Base-by-base conservation (phyloP, 2,113 vertebrate genomes). In the Dicerorhinus sumatrensis region DNA sequence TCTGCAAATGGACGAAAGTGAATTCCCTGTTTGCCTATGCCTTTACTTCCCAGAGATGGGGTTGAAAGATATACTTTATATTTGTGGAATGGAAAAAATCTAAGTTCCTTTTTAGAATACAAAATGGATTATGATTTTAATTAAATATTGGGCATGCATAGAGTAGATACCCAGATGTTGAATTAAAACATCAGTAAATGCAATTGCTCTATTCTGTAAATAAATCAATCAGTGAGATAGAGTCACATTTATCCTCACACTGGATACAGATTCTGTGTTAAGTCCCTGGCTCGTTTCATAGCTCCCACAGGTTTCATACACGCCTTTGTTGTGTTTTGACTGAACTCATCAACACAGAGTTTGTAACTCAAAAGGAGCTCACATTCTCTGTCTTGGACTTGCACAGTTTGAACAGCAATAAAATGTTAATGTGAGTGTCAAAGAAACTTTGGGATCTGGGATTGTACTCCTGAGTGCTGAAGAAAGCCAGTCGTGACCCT, bases 401-500 rank as follows among this genome's bases (percentile, higher is more conserved):
- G 80, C 96, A 97, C 97, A 96, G 97, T 97, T 95, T 90, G 96
- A 98, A 91, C 70, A 33, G 82, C 97, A 89, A 92, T 98, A 82
- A 79, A 65, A 92, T n/a, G 51, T 75, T 93, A n/a, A 54, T 23
- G 17, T 42, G 62, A 1, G 16, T 14, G 5, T 83, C 14, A 12
- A 67, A 95, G 88, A 80, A 48, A 81, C 63, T 39, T 8, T 51
- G 96, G 72, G 77, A 90, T 82, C 89, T 62, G 46, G 27, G 16
- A 88, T 97, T 98, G 97, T 97, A 92, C 86, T 83, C 2, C 98
- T 16, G 63, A 90, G 96, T n/a, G 77, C 93, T 67, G 67, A 76
- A 96, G 95, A 98, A 94, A 98, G 91, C 97, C 98, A 96, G 96
- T 80, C 80, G 92, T 96, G 87, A 98, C 83, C 42, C 91, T 96